phyloP scores from a whole-genome alignment of 1,140 invertebrate genomes.

The Bombus sylvicola region DNA sequence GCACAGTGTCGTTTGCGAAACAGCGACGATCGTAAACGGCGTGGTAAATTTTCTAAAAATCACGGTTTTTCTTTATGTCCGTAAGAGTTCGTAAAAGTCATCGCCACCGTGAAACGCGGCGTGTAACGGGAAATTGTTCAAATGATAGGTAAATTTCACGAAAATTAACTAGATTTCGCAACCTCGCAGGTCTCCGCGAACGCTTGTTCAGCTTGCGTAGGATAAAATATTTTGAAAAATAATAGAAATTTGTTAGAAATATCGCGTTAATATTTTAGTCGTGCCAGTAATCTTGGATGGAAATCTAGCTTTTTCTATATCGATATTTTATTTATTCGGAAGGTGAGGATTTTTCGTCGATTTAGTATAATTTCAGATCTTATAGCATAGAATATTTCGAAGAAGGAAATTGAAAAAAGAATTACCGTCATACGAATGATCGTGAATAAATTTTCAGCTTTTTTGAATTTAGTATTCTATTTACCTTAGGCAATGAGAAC shows the following conservation, averaged over 20 bases:
- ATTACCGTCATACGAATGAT: not conserved
- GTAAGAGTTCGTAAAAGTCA: slow-evolving; percentile 1
- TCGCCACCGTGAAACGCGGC: not conserved
- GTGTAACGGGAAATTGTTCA: not conserved
- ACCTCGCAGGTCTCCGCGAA: not conserved
- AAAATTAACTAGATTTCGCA: not conserved
- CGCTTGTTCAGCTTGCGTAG: too few relatives aligned
- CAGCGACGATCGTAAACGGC: not conserved
- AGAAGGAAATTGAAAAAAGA: too few relatives aligned
- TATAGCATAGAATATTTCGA: too few relatives aligned
- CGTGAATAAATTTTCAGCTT: not conserved
- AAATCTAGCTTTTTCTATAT: too few relatives aligned
- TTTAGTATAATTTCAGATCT: too few relatives aligned
- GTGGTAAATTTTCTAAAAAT: not conserved
- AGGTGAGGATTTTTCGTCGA: too few relatives aligned
- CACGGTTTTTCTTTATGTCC: not conserved
- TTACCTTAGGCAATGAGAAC: not conserved
- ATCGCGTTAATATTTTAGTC: too few relatives aligned
- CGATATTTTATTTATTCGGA: too few relatives aligned
- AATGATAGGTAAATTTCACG: not conserved
- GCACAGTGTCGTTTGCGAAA: not conserved
- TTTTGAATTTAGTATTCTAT: not conserved
- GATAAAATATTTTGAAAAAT: too few relatives aligned
- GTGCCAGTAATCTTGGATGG: too few relatives aligned
- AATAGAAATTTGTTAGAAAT: too few relatives aligned